These are phyloP conservation scores for Galaxea fascicularis DNA, from an alignment of 92 coral and sea anemone species.

Conservation along the genomic window DNA sequence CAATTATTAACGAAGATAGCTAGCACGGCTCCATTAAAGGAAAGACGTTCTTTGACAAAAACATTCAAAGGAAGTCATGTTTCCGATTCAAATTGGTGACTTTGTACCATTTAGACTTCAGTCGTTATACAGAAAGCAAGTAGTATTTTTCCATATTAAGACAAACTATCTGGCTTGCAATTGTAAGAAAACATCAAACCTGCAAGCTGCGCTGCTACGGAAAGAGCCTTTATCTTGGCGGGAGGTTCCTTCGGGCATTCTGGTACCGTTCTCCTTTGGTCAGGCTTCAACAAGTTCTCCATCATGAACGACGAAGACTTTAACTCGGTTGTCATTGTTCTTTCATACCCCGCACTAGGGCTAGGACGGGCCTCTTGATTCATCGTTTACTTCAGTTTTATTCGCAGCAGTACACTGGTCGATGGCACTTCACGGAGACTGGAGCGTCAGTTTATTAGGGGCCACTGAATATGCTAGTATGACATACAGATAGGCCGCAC, in stretches of 20 bases:
- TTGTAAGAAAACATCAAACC: conserved; percentile 7
- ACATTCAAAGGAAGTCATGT: not conserved
- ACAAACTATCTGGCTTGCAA: not conserved
- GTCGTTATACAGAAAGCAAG: not conserved
- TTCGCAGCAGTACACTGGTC: not conserved
- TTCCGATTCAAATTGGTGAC: not conserved
- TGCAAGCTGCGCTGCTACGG: conserved; percentile 47
- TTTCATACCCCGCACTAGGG: not conserved
- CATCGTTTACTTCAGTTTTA: conserved; percentile 14
- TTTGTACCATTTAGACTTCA: not conserved
- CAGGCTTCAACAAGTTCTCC: conserved; percentile 47
- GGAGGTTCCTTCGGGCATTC: conserved; percentile 27
- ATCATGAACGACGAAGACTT: conserved; percentile 45
- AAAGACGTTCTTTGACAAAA: not conserved
- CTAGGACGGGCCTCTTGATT: not conserved
- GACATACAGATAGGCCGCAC: conserved; percentile 18
- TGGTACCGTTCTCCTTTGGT: conserved; percentile 1
- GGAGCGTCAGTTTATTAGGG: conserved; percentile 13
- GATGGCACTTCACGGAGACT: conserved; percentile 23
- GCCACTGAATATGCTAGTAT: conserved; percentile 31
- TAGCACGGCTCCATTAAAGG: not conserved
- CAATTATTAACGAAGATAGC: not conserved
- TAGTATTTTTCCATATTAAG: not conserved
- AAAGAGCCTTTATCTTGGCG: conserved; percentile 44
- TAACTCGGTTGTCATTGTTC: not conserved